phyloP scores from a whole-genome alignment of 2,888 invertebrate species.

The Cinara cedri region DNA sequence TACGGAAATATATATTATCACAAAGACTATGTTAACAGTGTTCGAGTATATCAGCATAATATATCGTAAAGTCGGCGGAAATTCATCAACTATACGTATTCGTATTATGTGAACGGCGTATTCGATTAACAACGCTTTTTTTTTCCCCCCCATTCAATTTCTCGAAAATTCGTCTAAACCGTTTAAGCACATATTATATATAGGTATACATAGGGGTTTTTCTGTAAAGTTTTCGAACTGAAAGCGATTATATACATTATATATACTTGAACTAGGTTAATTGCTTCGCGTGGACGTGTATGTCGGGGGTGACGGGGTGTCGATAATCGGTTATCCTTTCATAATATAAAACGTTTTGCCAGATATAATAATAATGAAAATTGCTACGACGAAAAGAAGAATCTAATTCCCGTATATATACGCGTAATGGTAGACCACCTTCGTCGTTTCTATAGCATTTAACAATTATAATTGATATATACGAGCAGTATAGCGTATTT shows the following conservation, averaged over 20 bases:
- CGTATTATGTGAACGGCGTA: too few relatives aligned
- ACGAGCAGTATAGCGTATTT: too few relatives aligned
- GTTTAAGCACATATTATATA: neutral
- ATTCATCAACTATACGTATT: too few relatives aligned
- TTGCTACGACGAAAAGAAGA: slow-evolving; percentile 3
- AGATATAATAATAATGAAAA: slow-evolving; percentile 40
- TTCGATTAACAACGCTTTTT: neutral
- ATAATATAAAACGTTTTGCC: slow-evolving; percentile 35
- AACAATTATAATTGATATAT: slow-evolving; percentile 40
- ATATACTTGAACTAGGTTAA: slow-evolving; percentile 15
- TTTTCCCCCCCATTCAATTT: neutral
- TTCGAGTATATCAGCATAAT: too few relatives aligned
- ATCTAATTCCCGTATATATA: slow-evolving; percentile 22
- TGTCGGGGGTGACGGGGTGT: neutral
- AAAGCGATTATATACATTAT: slow-evolving; percentile 6
- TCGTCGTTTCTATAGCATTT: slow-evolving; percentile 1
- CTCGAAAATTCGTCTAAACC: neutral
- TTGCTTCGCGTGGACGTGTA: too few relatives aligned
- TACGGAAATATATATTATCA: too few relatives aligned
- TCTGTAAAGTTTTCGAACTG: slow-evolving; percentile 10
- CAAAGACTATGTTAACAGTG: too few relatives aligned
- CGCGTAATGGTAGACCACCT: too few relatives aligned
- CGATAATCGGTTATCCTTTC: slow-evolving; percentile 6
- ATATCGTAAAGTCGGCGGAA: too few relatives aligned
- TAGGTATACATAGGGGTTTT: neutral